Conservation (phyloP, 1,140 invertebrate species). For the Pogonomyrmex californicus region DNA sequence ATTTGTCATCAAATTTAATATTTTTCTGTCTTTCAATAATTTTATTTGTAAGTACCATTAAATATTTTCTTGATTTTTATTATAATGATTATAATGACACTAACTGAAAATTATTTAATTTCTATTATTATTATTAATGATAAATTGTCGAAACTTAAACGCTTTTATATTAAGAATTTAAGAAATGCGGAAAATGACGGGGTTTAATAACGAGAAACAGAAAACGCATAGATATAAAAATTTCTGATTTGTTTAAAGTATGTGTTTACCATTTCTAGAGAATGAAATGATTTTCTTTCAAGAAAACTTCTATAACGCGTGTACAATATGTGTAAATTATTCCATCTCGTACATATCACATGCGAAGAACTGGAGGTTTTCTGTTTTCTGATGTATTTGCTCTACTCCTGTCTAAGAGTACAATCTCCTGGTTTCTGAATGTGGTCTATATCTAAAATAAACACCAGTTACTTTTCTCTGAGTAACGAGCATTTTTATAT, state of each 20-base stretch:
- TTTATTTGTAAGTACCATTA: neutral
- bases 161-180: neutral
- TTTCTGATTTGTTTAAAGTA: neutral
- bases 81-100: neutral
- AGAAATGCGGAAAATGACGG: neutral
- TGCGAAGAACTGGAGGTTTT: neutral
- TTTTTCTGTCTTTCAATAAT: neutral
- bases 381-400: conserved; percentile 1
- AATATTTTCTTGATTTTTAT: neutral
- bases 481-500: conserved; percentile 21
- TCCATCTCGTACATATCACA: neutral
- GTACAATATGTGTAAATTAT: conserved; percentile 5
- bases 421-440: conserved; percentile 24
- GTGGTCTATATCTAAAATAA: conserved; percentile 3
- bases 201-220: neutral
- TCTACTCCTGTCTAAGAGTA: conserved; percentile 14
- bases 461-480: conserved; percentile 13
- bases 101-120: neutral
- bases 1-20: conserved; percentile 31
- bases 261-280: neutral
- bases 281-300: conserved; percentile 27
- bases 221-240: neutral
- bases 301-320: neutral
- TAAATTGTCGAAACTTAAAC: neutral
- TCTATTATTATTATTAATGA: neutral